These are phyloP conservation scores for Ptychodera flava DNA, from an alignment of 35 echinoderm and acorn worm species.

Conservation along the genomic window DNA sequence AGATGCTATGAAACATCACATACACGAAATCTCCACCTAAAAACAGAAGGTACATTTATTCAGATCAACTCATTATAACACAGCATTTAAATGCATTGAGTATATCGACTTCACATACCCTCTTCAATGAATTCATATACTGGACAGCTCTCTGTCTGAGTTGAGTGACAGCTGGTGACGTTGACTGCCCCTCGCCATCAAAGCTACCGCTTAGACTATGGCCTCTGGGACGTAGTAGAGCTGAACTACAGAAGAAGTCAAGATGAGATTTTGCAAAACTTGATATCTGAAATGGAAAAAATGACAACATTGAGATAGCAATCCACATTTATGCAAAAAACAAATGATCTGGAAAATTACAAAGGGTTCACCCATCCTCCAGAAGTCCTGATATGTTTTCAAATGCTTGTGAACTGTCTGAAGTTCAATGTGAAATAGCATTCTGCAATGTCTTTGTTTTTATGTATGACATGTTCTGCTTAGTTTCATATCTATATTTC, in stretches of 20 bases:
- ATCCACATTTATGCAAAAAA: too few species aligned
- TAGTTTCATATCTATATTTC: too few species aligned
- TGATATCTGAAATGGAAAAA: constrained; percentile 40
- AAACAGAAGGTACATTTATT: too few species aligned
- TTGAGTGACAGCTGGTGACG: constrained; percentile 65
- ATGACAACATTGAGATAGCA: too few species aligned
- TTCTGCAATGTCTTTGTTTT: too few species aligned
- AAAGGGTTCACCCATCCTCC: neutral
- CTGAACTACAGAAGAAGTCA: constrained; percentile 73
- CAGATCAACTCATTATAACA: too few species aligned
- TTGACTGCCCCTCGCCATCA: constrained; percentile 27
- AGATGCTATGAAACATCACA: too few species aligned
- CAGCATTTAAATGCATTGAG: too few species aligned
- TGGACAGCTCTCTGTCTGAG: constrained; percentile 71
- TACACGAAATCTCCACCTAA: too few species aligned
- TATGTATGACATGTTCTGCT: too few species aligned
- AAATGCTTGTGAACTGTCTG: neutral
- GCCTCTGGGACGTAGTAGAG: constrained; percentile 43
- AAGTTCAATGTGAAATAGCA: too few species aligned
- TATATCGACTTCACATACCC: constrained; percentile 44
- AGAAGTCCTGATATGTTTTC: neutral
- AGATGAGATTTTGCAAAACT: constrained; percentile 73
- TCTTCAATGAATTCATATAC: constrained; percentile 54
- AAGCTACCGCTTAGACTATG: constrained; percentile 41
- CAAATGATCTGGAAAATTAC: neutral